Evolutionary conservation across 2,797 vertebrate species (phyloP).

Genomic region (Cercopithecus hamlyni): DNA sequence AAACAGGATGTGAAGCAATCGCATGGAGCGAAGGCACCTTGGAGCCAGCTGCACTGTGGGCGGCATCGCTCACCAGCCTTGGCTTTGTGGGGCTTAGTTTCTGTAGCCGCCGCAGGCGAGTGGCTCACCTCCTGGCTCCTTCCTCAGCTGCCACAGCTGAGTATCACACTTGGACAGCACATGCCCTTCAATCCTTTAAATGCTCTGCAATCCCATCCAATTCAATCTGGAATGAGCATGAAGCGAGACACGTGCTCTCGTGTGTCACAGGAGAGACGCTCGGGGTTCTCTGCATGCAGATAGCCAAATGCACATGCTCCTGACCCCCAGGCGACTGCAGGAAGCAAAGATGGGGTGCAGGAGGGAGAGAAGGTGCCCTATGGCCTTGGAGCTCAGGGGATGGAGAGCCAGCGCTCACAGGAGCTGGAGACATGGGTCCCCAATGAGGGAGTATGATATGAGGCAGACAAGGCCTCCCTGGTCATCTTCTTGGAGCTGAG

Average conservation of each 20-base stretch:
- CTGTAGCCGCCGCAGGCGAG: not conserved
- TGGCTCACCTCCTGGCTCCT: not conserved
- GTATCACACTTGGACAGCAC: not conserved
- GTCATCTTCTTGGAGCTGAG: not conserved
- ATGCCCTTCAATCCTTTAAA: constrained; percentile 1
- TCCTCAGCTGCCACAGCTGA: not conserved
- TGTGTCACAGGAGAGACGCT: not conserved
- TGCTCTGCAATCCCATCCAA: not conserved
- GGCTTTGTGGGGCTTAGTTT: not conserved
- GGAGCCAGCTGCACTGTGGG: not conserved
- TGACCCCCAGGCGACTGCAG: too few species aligned
- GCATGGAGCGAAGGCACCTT: not conserved
- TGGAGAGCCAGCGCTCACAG: fast-evolving
- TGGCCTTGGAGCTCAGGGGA: not conserved
- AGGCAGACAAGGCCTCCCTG: not conserved
- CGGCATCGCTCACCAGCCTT: not conserved
- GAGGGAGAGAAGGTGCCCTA: not conserved
- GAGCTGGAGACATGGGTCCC: not conserved
- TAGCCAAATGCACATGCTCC: fast-evolving
- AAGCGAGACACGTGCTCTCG: not conserved
- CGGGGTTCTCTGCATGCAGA: fast-evolving
- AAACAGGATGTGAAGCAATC: constrained; percentile 59
- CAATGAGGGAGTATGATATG: fast-evolving
- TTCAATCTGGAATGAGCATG: not conserved
- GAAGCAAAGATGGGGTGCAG: not conserved